Base-by-base conservation (phyloP, 2,888 invertebrate genomes). In the Drosophila monieri region DNA sequence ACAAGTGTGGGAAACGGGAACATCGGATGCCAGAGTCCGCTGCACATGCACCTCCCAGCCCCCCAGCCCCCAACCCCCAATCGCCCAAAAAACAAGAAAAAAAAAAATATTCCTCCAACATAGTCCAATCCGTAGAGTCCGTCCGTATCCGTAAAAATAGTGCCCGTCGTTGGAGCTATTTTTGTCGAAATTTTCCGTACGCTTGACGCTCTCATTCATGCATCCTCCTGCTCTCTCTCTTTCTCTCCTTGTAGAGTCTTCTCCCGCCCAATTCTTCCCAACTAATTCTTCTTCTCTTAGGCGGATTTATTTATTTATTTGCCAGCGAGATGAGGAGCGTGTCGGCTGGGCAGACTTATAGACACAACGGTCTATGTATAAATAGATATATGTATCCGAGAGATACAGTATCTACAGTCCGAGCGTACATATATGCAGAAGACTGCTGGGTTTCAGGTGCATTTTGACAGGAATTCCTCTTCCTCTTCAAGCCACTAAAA, bases 111-210 rank as follows among this genome's bases (percentile, higher is more conserved):
- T 64, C 83, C 79, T 83, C 70, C 78, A 61, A 61, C 60, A 61
- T 61, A 61, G 60, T 60, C 49, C 49, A 57, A 35, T 35, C 74
- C 65, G 65, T 58, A 69, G 69, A 62, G 76, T 27, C 27, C 8
- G 76, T 27, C 27, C 8, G 27, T 27, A 25, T 70, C 73, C 87
- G 73, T 80, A 89, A 87, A 89, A 90, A 89, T 86, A 89, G 84
- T 90, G 87, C 76, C 77, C 76, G 71, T 41, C 80, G 85, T 65
- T 55, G 78, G 79, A 79, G 85, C 90, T 89, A 89, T 89, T 89
- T 89, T 89, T 53, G 83, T 88, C 76, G 74, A 80, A 74, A 77
- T 73, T 79, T 85, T 84, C 78, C 80, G 80, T 88, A 81, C 70
- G 72, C 76, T 87, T 72, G 75, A 85, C 88, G 88, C 83, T 86